Evolutionary conservation across 2,113 vertebrate genomes (phyloP), one percentile per base, ranked within the genome.

Genomic region (Pardalotus punctatus): DNA sequence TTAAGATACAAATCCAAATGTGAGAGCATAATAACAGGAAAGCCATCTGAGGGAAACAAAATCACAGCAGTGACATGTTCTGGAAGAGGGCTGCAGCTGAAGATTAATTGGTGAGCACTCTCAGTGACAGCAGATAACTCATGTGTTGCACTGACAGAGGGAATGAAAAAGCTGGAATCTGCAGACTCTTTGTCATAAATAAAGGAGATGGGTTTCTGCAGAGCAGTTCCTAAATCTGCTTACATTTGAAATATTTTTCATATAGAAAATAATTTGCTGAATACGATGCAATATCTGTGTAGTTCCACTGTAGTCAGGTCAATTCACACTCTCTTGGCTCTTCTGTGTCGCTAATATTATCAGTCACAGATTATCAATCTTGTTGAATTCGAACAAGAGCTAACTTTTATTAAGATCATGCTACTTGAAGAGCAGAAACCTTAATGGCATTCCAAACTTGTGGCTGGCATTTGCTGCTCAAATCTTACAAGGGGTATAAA

Each of bases 91-190:
- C 54, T 97, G 91, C 93, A 94, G 77, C 81, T 79, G 80, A 96
- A 91, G 73, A 96, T 96, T 94, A 95, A 95, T 93, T 96, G 81
- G 27, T 91, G 60, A 96, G 65, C 56, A 62, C 17, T 96, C 95
- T 69, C 81, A 53, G 56, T 96, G 90, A 91, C 95, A 86, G 92
- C 42, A 94, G 78, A 81, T 93, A 93, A 81, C 84, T 86, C 91
- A 36, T 47, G 74, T 79, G 72, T 71, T 94, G 72, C 84, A 60
- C 50, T 87, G 78, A 62, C 73, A 93, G 82, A 84, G 61, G 69
- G 82, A 85, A 50, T 70, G 22, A 72, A 67, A 94, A 77, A 91
- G 60, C 83, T 88, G 58, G 83, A 90, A 88, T 96, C 71, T 86
- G 76, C 57, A 91, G 73, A 65, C 48, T 86, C 50, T 72, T 33